Evolutionary conservation across 2,888 invertebrate species (phyloP).

Genomic region (Cephus spinipes): DNA sequence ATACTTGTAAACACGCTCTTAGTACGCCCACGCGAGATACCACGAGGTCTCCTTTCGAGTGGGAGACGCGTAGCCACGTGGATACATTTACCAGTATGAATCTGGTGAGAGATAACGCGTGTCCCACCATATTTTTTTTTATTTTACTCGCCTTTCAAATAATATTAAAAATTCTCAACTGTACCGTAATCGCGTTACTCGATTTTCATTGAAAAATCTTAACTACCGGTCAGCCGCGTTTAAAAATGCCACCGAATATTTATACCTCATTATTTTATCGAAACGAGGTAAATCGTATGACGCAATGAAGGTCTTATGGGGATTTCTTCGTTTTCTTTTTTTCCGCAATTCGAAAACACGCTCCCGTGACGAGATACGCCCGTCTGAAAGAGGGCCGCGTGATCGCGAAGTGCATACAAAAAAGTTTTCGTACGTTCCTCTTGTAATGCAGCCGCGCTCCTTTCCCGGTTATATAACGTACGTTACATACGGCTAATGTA

Average conservation of each 20-base stretch:
- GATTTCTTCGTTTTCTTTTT: neutral
- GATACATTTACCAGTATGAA: neutral
- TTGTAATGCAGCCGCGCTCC: conserved; percentile 6
- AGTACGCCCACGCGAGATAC: conserved; percentile 3
- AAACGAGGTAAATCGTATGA: too few relatives aligned
- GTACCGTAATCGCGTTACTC: too few relatives aligned
- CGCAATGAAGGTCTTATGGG: too few relatives aligned
- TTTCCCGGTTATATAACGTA: conserved; percentile 1
- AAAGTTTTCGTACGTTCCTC: conserved; percentile 10
- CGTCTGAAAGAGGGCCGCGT: too few relatives aligned
- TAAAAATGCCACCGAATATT: too few relatives aligned
- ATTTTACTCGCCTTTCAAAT: neutral
- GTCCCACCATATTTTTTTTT: neutral
- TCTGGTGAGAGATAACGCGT: neutral
- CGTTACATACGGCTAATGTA: too few relatives aligned
- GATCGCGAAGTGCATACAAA: conserved; percentile 23
- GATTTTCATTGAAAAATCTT: too few relatives aligned
- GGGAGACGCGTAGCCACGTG: neutral
- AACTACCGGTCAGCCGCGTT: too few relatives aligned
- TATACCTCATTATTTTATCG: too few relatives aligned
- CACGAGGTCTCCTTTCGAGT: conserved; percentile 15
- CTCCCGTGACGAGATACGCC: neutral
- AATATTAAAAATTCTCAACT: neutral
- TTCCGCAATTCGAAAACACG: neutral
- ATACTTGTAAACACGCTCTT: conserved; percentile 18